These are phyloP conservation scores for Polyploca ridens DNA, from an alignment of 2,888 invertebrate species.

Conservation along the genomic window DNA sequence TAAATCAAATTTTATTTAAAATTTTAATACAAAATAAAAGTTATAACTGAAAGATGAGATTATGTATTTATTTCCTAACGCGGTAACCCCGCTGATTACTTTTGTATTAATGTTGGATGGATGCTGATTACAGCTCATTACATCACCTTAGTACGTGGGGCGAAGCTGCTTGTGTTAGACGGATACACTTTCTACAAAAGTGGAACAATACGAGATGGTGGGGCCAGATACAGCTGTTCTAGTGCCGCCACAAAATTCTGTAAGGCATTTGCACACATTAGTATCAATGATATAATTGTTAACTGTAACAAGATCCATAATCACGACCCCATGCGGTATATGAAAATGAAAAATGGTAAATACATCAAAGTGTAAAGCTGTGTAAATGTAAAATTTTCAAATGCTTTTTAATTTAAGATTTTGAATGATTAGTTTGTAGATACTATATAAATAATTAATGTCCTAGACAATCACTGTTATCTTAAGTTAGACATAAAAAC, in stretches of 20 bases:
- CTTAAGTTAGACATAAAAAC: too few species aligned
- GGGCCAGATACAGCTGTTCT: slow-evolving; percentile 57
- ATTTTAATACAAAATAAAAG: too few species aligned
- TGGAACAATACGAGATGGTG: slow-evolving; percentile 42
- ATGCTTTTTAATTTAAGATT: neutral
- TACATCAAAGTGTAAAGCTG: slow-evolving; percentile 24
- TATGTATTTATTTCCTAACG: too few species aligned
- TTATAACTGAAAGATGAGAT: too few species aligned
- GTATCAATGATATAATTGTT: slow-evolving; percentile 32
- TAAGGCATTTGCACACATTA: slow-evolving; percentile 51
- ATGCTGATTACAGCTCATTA: slow-evolving; percentile 32
- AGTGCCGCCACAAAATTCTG: slow-evolving; percentile 41
- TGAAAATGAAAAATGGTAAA: slow-evolving; percentile 22
- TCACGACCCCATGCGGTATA: slow-evolving; percentile 30
- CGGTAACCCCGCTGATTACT: too few species aligned
- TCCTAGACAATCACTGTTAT: too few species aligned
- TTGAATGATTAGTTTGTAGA: too few species aligned
- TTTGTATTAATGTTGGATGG: too few species aligned
- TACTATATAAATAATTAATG: too few species aligned
- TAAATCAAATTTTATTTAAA: too few species aligned
- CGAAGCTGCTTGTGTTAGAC: slow-evolving; percentile 44
- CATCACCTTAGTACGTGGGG: slow-evolving; percentile 36
- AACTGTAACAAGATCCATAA: slow-evolving; percentile 25
- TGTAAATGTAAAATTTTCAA: too few species aligned
- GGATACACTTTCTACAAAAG: slow-evolving; percentile 52